Percentiles rank a stretch among this genome's conserved stretches.
Conservation (phyloP, 1,140 invertebrate genomes). For the Ips typographus region DNA sequence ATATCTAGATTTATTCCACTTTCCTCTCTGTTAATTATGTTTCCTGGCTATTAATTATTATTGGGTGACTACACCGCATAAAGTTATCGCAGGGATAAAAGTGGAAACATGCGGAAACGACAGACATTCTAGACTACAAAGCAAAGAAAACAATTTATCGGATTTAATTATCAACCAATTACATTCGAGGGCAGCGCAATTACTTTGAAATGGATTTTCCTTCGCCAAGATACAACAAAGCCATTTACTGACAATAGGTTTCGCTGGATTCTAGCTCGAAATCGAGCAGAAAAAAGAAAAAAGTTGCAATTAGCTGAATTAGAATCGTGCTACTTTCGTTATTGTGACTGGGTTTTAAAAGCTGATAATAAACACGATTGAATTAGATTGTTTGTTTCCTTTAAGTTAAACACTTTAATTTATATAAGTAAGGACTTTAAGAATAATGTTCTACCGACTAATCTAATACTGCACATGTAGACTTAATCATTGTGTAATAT, state of each 20-base stretch:
- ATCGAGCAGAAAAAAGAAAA: slow-evolving; percentile 16
- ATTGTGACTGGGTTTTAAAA: no score
- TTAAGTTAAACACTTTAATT: no score
- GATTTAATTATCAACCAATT: slow-evolving; percentile 33
- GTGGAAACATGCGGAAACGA: not conserved
- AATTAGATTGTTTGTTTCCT: no score
- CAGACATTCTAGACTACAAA: slow-evolving; percentile 2
- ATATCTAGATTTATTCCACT: not conserved
- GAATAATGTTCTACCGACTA: no score
- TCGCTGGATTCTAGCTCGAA: slow-evolving; percentile 9
- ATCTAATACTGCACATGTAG: no score
- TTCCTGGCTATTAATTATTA: no score
- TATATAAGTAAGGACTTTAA: no score
- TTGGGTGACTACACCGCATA: no score
- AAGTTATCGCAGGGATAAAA: not conserved
- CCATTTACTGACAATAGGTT: slow-evolving; percentile 23
- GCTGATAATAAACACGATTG: no score
- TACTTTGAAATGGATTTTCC: slow-evolving; percentile 29
- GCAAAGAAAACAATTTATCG: slow-evolving; percentile 30
- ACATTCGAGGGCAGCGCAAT: slow-evolving; percentile 25
- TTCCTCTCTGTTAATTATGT: no score
- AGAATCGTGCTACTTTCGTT: not conserved
- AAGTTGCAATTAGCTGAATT: slow-evolving; percentile 3
- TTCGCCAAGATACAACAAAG: slow-evolving; percentile 29
- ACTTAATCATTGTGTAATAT: no score